Percentiles rank a stretch among this genome's conserved stretches.
phyloP scores from a whole-genome alignment of 1,140 invertebrate species.

The Matsumurasca onukii region DNA sequence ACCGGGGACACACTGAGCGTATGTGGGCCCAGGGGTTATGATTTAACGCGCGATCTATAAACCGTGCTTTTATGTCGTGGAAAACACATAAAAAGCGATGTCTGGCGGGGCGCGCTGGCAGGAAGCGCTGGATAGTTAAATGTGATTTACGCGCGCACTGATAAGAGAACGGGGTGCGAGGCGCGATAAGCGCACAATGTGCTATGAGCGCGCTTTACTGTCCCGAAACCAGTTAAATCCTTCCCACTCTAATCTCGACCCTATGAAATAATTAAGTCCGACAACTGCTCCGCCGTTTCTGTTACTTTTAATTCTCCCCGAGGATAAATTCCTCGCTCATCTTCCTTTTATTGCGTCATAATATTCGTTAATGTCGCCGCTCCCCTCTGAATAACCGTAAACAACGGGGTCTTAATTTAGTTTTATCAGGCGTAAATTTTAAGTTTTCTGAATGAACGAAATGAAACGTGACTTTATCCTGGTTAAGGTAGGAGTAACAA shows the following conservation, averaged over 20 bases:
- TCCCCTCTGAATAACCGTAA: no score
- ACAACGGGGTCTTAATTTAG: no score
- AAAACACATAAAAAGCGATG: slow-evolving; percentile 34
- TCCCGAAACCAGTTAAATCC: slow-evolving; percentile 34
- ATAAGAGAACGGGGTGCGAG: slow-evolving; percentile 25
- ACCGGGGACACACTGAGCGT: slow-evolving; percentile 13
- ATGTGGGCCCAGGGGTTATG: slow-evolving; percentile 18
- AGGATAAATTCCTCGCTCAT: slow-evolving; percentile 4
- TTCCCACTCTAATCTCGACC: slow-evolving; percentile 31
- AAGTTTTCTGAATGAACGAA: no score
- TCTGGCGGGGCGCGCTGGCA: slow-evolving; percentile 15
- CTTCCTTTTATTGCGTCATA: no score
- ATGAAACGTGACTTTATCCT: no score
- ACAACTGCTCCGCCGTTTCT: neutral
- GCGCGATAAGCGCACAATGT: slow-evolving; percentile 32
- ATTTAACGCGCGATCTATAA: slow-evolving; percentile 27
- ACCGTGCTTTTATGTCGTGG: slow-evolving; percentile 33
- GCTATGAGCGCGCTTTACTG: slow-evolving; percentile 33
- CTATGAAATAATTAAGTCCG: slow-evolving; percentile 35
- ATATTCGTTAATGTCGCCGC: no score
- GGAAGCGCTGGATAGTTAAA: slow-evolving; percentile 33
- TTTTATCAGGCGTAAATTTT: no score
- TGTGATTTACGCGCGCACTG: slow-evolving; percentile 30
- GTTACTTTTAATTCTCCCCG: slow-evolving; percentile 17
- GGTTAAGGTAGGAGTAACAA: no score